A percentile compares a stretch with the other conserved stretches of the same genome.
Evolutionary conservation across 2,797 vertebrate species (phyloP).

Genomic region (Poecilia picta): DNA sequence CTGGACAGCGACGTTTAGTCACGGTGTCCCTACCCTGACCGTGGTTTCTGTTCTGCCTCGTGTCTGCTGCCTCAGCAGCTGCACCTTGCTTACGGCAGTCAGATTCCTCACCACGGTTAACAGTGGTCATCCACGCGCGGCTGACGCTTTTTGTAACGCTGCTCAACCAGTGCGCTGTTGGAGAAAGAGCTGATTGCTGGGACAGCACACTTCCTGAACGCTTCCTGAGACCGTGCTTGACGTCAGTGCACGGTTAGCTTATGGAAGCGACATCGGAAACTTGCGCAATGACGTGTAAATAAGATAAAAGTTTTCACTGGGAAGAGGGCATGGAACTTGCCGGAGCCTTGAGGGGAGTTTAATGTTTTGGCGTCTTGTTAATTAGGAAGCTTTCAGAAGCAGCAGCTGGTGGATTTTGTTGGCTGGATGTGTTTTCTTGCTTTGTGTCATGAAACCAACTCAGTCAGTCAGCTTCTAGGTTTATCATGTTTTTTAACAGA

Average conservation of each 20-base stretch:
- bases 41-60: conserved; percentile 68
- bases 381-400: not conserved
- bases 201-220: not conserved
- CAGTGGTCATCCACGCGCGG: conserved; percentile 16
- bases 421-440: not conserved
- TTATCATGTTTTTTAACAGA: not conserved
- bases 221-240: not conserved
- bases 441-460: not conserved
- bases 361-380: not conserved
- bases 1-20: not conserved
- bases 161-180: not conserved
- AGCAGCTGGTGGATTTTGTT: not conserved
- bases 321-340: not conserved
- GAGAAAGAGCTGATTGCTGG: not conserved
- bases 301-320: not conserved
- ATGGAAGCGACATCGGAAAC: not conserved
- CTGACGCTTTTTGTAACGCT: conserved; percentile 17
- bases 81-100: conserved; percentile 43
- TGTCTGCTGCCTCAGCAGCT: conserved; percentile 71
- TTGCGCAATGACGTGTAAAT: not conserved
- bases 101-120: conserved; percentile 36
- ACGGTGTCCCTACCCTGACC: conserved; percentile 8
- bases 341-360: not conserved
- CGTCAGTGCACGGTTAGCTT: not conserved
- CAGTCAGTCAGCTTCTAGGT: not conserved